Percentiles rank a stretch among this genome's conserved stretches.
These are phyloP conservation scores for Tetraodon nigroviridis DNA, from an alignment of 2,113 vertebrate genomes.

Conservation along the genomic window DNA sequence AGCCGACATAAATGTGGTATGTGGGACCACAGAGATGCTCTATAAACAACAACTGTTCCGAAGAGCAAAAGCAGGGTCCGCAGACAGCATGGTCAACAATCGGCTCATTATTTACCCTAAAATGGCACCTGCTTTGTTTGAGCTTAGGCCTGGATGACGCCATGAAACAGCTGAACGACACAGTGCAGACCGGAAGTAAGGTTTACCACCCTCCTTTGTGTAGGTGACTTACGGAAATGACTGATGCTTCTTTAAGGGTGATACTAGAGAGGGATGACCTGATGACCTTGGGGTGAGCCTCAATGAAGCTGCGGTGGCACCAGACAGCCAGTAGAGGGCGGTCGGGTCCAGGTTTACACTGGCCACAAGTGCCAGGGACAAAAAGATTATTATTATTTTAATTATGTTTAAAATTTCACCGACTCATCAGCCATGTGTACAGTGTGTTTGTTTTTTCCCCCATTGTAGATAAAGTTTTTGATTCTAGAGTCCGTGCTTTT, in stretches of 20 bases:
- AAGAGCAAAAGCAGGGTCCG: conserved; percentile 24
- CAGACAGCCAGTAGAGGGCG: conserved; percentile 45
- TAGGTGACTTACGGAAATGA: not conserved
- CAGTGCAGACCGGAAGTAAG: conserved; percentile 11
- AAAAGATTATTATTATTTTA: no score
- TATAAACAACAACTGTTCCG: conserved; percentile 50
- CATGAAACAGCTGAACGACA: conserved; percentile 54
- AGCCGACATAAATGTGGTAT: not conserved
- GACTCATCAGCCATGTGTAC: not conserved
- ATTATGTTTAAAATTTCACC: not conserved
- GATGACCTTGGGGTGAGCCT: conserved; percentile 6
- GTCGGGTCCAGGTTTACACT: not conserved
- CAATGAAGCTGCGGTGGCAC: not conserved
- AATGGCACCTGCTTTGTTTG: conserved; percentile 59
- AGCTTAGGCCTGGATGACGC: conserved; percentile 38
- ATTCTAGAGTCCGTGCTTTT: no score
- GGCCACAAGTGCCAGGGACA: no score
- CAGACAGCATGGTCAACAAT: conserved; percentile 65
- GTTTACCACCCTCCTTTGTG: conserved; percentile 11
- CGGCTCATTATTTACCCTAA: conserved; percentile 50
- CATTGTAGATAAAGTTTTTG: no score
- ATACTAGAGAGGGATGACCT: not conserved
- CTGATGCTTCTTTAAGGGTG: conserved; percentile 4
- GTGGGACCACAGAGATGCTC: conserved; percentile 2
- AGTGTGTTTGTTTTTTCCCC: not conserved